A percentile compares a stretch with the other conserved stretches of the same genome.
Evolutionary conservation across 2,797 vertebrate genomes (phyloP).

Genomic region (Carcharodon carcharias): DNA sequence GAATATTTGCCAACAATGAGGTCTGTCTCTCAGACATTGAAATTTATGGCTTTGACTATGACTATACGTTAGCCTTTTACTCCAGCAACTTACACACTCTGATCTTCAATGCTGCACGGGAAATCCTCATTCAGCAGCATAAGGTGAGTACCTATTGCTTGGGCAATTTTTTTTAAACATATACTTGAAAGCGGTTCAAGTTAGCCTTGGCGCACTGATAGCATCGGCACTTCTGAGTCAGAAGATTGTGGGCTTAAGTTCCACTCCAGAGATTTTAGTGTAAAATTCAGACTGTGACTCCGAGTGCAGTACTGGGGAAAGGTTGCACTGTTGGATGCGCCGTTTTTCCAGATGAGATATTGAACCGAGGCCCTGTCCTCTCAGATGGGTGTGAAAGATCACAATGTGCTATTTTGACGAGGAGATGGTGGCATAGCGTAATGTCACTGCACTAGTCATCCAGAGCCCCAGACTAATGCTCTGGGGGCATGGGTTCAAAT

Average conservation of each 20-base stretch:
- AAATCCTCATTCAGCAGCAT: slow-evolving; percentile 87
- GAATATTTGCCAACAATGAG: slow-evolving; percentile 96
- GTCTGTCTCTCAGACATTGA: slow-evolving; percentile 88
- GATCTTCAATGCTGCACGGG: slow-evolving; percentile 88
- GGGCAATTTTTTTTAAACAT: not conserved
- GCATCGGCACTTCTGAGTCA: too few species aligned
- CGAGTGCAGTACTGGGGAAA: not conserved
- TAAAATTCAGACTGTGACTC: not conserved
- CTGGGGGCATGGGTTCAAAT: too few species aligned
- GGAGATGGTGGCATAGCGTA: too few species aligned
- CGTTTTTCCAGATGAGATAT: not conserved
- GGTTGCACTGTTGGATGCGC: not conserved
- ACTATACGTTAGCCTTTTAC: slow-evolving; percentile 95
- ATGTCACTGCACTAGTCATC: too few species aligned
- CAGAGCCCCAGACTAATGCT: too few species aligned
- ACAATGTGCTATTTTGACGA: too few species aligned
- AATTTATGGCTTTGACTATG: slow-evolving; percentile 96
- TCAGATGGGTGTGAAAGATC: too few species aligned
- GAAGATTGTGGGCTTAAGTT: not conserved
- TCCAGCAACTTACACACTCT: slow-evolving; percentile 87
- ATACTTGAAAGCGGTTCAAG: not conserved
- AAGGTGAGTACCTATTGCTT: slow-evolving; percentile 62
- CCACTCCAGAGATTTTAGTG: not conserved
- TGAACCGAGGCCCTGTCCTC: not conserved
- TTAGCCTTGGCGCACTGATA: too few species aligned